A percentile compares a stretch with the other conserved stretches of the same genome.
Evolutionary conservation across 2,113 vertebrate species (phyloP).

Genomic region (Sterna hirundo): DNA sequence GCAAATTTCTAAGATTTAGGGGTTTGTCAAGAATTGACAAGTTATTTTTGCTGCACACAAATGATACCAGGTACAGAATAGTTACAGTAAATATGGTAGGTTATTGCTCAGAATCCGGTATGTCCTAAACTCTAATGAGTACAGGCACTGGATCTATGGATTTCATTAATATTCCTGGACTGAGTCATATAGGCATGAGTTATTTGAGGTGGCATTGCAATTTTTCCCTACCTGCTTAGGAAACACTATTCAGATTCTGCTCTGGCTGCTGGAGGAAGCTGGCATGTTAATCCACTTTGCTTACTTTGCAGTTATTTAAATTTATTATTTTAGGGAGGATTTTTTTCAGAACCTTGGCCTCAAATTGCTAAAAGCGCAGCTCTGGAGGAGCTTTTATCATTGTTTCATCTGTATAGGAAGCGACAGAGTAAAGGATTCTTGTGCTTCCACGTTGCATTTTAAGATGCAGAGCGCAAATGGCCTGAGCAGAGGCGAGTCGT

Average conservation of each 20-base stretch:
- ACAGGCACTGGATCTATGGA: not conserved
- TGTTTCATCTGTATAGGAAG: not conserved
- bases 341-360: conserved; percentile 2
- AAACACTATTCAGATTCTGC: not conserved
- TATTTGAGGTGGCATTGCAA: conserved; percentile 11
- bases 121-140: not conserved
- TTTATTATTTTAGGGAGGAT: conserved; percentile 25
- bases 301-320: conserved; percentile 41
- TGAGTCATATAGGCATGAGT: conserved; percentile 7
- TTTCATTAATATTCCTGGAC: conserved; percentile 42
- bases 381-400: conserved; percentile 35
- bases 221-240: conserved; percentile 12
- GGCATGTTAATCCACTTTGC: conserved; percentile 28
- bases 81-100: not conserved
- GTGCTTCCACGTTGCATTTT: not conserved
- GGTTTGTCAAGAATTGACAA: not conserved
- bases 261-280: not conserved
- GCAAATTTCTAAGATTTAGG: not conserved
- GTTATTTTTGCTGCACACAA: not conserved
- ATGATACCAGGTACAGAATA: not conserved
- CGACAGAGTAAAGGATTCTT: not conserved
- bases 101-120: not conserved
- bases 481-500: not conserved
- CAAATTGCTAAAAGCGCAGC: not conserved
- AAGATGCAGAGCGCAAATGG: not conserved